These are phyloP conservation scores for Sturnira hondurensis DNA, from an alignment of 2,113 vertebrate genomes.

Conservation along the genomic window DNA sequence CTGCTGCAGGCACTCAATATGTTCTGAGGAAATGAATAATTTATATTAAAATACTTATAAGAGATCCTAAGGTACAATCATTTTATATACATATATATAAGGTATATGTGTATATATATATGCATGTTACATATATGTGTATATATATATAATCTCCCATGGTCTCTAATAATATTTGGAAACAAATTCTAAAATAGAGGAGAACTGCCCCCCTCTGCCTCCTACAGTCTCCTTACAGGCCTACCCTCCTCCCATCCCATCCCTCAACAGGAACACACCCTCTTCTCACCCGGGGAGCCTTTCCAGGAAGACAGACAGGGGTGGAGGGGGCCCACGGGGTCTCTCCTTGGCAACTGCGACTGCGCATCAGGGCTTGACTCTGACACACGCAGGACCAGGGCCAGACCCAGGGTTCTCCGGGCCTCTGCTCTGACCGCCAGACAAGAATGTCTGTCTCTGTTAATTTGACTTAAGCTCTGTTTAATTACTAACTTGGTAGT, in stretches of 20 bases:
- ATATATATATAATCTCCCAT: neutral
- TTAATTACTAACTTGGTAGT: slow-evolving; percentile 72
- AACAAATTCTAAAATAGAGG: neutral
- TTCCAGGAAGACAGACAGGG: neutral
- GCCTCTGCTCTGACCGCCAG: slow-evolving; percentile 60
- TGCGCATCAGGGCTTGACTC: neutral
- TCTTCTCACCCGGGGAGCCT: neutral
- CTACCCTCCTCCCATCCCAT: neutral
- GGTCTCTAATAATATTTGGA: neutral
- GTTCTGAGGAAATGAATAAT: neutral
- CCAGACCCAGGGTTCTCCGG: neutral
- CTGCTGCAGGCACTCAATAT: neutral
- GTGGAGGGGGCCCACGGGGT: neutral
- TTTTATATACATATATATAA: neutral
- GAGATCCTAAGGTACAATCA: neutral
- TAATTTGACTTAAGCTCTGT: slow-evolving; percentile 62
- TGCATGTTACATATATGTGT: neutral
- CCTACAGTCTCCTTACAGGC: neutral
- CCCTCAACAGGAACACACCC: neutral
- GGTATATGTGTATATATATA: too few relatives aligned
- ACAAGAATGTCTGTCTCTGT: slow-evolving; percentile 70
- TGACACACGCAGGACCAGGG: neutral
- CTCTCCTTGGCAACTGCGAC: neutral
- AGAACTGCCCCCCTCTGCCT: neutral
- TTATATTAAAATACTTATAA: neutral